Base-by-base conservation (phyloP, 2,113 vertebrate species). In the Bostrychus sinensis region DNA sequence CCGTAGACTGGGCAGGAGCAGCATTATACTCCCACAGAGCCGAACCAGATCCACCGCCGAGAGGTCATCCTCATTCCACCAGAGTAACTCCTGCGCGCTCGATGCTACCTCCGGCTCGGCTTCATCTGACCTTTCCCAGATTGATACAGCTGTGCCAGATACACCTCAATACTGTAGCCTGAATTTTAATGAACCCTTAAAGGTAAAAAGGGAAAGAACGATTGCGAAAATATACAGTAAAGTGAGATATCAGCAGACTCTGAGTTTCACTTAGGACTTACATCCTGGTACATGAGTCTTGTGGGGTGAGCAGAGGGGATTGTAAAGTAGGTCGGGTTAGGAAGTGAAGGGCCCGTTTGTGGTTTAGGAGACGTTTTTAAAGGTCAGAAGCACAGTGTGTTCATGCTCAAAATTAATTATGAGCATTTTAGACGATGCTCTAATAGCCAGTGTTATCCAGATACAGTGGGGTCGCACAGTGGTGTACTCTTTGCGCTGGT, bases 71-170 rank as follows among this genome's bases (percentile, higher is more conserved):
- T 75, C 23, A 77, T 69, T 80, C 48, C 51, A 62, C 25, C 3
- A 38, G 48, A 38, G 63, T 43, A 48, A 72, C 25, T 65, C 43
- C 51, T 65, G 20, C 39, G 45, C 61, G 42, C 72, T 70, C 42
- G 3, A 42, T 61, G 46, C 34, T 77, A 23, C 54, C 30, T 54
- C 53, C 67, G 22, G 56, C 62, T 61, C 53, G 7, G 22, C 62
- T 72, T 50, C 16, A 23, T 37, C 20, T 84, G 81, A 80, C 78
- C 80, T 85, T 83, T 71, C 55, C 57, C 8, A 75, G 73, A 59
- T 45, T 75, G 58, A 77, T 64, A 46, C 28, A 56, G 55, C 28
- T 45, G 20, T 56, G 56, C 64, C 54, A 48, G 60, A 59, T 34
- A 32, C 42, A 45, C 34, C 61, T 43, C 1, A 4, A 17, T 17